Percentiles rank a stretch among this genome's conserved stretches.
Evolutionary conservation across 2,113 vertebrate species (phyloP).

Genomic region (Pterocles burchelli): DNA sequence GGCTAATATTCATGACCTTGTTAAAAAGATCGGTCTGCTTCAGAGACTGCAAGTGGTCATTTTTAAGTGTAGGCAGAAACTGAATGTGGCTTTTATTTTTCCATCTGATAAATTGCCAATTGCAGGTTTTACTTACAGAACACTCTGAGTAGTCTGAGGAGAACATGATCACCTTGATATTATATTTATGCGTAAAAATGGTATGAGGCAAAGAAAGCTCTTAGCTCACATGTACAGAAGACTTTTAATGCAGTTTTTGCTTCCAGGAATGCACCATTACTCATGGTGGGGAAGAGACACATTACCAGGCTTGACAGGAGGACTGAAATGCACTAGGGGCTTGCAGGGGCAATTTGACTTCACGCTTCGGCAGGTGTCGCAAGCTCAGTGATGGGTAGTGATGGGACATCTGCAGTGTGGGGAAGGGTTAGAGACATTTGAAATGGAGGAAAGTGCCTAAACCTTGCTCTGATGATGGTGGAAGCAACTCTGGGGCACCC

Average conservation of each 20-base stretch:
- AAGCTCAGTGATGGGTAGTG: not conserved
- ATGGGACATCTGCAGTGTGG: not conserved
- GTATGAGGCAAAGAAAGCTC: constrained; percentile 31
- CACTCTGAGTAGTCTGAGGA: constrained; percentile 34
- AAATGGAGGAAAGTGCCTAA: not conserved
- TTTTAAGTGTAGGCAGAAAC: constrained; percentile 22
- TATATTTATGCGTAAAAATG: constrained; percentile 65
- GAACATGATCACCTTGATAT: constrained; percentile 50
- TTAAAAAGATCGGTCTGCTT: constrained; percentile 9
- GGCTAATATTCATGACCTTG: constrained; percentile 47
- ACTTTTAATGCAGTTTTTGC: constrained; percentile 38
- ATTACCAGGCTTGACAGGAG: constrained; percentile 13
- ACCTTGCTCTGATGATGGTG: not conserved
- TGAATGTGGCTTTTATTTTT: constrained; percentile 44
- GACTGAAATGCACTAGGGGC: not conserved
- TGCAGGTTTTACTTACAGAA: constrained; percentile 55
- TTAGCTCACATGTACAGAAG: constrained; percentile 23
- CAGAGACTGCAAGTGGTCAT: constrained; percentile 36
- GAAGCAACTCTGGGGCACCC: not conserved
- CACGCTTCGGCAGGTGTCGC: not conserved
- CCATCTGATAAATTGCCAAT: constrained; percentile 47
- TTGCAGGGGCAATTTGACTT: not conserved
- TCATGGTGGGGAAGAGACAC: not conserved
- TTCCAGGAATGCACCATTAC: constrained; percentile 36
- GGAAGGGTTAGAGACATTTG: not conserved